phyloP scores from a whole-genome alignment of 1,140 invertebrate species.

The Drosophila gunungcola region DNA sequence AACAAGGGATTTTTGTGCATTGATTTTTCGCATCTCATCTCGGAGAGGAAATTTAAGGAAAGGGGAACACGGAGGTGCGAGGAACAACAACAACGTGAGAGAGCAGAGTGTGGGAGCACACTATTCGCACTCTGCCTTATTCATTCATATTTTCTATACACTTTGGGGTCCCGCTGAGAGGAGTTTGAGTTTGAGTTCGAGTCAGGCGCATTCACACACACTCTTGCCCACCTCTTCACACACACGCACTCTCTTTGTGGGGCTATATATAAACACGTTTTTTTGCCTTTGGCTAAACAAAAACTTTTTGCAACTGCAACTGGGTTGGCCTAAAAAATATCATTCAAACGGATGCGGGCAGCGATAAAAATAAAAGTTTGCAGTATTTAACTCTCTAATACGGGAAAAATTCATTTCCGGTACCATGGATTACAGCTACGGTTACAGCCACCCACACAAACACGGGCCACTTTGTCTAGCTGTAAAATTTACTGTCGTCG shows the following conservation, averaged over 20 bases:
- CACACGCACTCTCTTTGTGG: slow-evolving; percentile 24
- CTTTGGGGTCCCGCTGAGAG: slow-evolving; percentile 55
- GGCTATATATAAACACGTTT: slow-evolving; percentile 66
- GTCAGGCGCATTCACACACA: slow-evolving; percentile 65
- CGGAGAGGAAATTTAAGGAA: neutral
- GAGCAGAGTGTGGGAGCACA: slow-evolving; percentile 29
- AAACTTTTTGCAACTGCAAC: slow-evolving; percentile 31
- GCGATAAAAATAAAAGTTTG: slow-evolving; percentile 58
- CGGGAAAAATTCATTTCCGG: slow-evolving; percentile 73
- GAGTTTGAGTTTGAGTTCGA: slow-evolving; percentile 36
- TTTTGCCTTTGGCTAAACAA: slow-evolving; percentile 35
- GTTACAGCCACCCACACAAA: slow-evolving; percentile 15
- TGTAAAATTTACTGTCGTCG: slow-evolving; percentile 67
- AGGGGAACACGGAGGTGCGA: slow-evolving; percentile 13
- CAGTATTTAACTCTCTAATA: slow-evolving; percentile 62
- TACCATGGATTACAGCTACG: slow-evolving; percentile 32
- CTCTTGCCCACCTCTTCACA: slow-evolving; percentile 22
- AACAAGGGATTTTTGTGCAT: slow-evolving; percentile 40
- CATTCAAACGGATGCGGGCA: slow-evolving; percentile 39
- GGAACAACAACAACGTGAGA: slow-evolving; percentile 18
- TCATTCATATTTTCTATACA: slow-evolving; percentile 82
- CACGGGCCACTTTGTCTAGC: slow-evolving; percentile 65
- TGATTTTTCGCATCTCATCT: slow-evolving; percentile 59
- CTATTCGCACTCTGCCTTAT: slow-evolving; percentile 45
- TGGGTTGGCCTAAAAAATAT: slow-evolving; percentile 47